phyloP scores from a whole-genome alignment of 2,888 invertebrate species.

The Pandemis heparana region DNA sequence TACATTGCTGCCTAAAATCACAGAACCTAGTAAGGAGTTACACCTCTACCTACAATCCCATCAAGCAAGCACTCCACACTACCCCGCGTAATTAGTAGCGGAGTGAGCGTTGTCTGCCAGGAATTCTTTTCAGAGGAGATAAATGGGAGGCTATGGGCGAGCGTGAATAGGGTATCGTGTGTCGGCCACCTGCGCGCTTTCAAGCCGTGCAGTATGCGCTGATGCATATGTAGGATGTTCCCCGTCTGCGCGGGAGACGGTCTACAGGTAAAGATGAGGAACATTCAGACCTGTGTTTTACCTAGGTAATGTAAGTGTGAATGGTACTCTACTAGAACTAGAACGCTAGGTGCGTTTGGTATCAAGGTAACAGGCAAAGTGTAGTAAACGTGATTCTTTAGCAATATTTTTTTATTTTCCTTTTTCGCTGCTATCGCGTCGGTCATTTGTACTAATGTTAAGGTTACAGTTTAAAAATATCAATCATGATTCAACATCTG shows the following conservation, averaged over 20 bases:
- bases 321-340: no score
- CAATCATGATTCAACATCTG: not conserved
- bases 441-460: no score
- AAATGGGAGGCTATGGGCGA: constrained; percentile 70
- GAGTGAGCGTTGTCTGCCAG: constrained; percentile 79
- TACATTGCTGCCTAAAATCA: no score
- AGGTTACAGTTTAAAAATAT: not conserved
- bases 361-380: no score
- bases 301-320: not conserved
- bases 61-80: constrained; percentile 59
- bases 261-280: constrained; percentile 16
- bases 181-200: constrained; percentile 80
- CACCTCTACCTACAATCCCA: constrained; percentile 8
- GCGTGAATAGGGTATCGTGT: constrained; percentile 81
- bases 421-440: no score
- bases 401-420: no score
- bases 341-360: no score
- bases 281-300: not conserved
- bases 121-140: constrained; percentile 81
- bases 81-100: constrained; percentile 77
- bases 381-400: no score
- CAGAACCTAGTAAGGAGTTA: not conserved
- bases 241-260: constrained; percentile 5
- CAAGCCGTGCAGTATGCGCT: constrained; percentile 30
- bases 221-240: constrained; percentile 36